Evolutionary conservation across 2,113 vertebrate genomes (phyloP), one percentile per base, ranked within the genome.

Genomic region (Oncorhynchus tshawytscha): DNA sequence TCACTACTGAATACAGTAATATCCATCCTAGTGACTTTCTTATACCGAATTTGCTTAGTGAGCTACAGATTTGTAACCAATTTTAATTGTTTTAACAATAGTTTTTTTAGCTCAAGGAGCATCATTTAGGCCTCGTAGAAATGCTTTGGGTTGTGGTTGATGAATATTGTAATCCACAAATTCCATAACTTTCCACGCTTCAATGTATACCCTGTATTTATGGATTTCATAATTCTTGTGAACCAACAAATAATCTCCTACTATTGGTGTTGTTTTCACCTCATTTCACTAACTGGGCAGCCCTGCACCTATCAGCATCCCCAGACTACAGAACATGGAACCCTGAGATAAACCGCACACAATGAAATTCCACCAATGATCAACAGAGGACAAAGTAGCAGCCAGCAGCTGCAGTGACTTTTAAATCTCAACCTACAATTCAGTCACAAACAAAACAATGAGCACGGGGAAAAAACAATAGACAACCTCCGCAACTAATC

Each of bases 301-400:
- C 71, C 7, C 18, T 34, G 12, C 20, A 62, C 57, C 59, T 64
- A 57, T 62, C 71, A 62, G 31, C 29, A 5, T 45, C 31, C 20
- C 25, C 60, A 31, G 51, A 20, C 69, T 48, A 13, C 45, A 70
- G 13, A 54, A 71, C 59, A 29, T 77, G 75, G 11, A 45, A 24
- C 59, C 16, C 15, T 11, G 59, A 71, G 75, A 77, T 71, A 77
- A 77, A 62, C 20, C 2, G 20, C 57, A 62, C 39, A 71, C 39
- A 59, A 70, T 39, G 70, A 22, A 70, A 59, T 45, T 34, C 70
- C 20, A 71, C 48, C 13, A 25, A 54, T n/a, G 62, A 29, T 48
- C 16, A 27, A 15, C 22, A 67, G 12, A 7, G 39, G 16, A 66
- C 22, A 66, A 74, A 49, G 39, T 39, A 66, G 2, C 20, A 51